Evolutionary conservation across 2,797 vertebrate genomes (phyloP).

Genomic region (Etheostoma nigrum): DNA sequence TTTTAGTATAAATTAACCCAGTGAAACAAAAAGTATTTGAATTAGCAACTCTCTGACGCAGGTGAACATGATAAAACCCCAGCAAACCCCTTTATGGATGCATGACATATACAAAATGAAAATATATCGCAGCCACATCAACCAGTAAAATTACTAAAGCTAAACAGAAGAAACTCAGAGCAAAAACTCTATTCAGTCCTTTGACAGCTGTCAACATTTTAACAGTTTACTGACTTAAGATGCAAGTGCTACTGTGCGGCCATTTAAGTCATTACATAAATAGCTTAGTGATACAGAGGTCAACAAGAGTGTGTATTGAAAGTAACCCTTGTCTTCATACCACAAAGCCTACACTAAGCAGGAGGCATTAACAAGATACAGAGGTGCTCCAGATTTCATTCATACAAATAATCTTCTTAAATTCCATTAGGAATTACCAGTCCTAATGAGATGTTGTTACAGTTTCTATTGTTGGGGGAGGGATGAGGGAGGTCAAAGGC

Average conservation of each 20-base stretch:
- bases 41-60: neutral
- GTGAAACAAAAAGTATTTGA: neutral
- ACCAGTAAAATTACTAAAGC: neutral
- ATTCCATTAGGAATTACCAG: constrained; percentile 65
- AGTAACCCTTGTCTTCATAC: constrained; percentile 53
- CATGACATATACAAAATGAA: neutral
- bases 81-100: neutral
- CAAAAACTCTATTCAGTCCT: constrained; percentile 5
- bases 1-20: neutral
- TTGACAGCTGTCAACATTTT: constrained; percentile 11
- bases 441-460: constrained; percentile 65
- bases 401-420: constrained; percentile 59
- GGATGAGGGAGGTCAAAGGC: constrained; percentile 33
- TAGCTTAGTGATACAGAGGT: constrained; percentile 51
- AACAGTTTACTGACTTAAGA: constrained; percentile 8
- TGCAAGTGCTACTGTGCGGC: constrained; percentile 19
- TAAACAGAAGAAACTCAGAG: neutral
- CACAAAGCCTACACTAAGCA: constrained; percentile 45
- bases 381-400: constrained; percentile 52
- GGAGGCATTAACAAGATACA: constrained; percentile 46
- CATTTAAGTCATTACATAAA: constrained; percentile 55
- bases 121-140: neutral
- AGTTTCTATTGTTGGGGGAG: constrained; percentile 30
- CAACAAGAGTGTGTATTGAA: constrained; percentile 44
- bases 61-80: neutral